Evolutionary conservation across 2,113 vertebrate species (phyloP), one percentile per base, ranked within the genome.

Genomic region (Mesembrinibis cayennensis): DNA sequence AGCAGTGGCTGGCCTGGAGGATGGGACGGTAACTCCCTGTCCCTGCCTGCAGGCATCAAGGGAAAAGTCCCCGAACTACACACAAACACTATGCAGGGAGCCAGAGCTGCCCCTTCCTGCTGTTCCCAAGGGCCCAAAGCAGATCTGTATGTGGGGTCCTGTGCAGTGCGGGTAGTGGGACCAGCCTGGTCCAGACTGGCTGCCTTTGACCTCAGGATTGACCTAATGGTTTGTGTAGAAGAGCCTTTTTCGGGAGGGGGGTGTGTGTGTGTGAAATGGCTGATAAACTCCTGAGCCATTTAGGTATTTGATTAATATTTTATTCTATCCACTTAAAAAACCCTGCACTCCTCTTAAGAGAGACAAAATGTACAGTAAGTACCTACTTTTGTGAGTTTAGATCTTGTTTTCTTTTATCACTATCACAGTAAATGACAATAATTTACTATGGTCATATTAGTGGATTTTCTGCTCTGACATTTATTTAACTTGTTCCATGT

Each of bases 141-240:
- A 61, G 21, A 15, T 36, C 20, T 29, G 13, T n/a, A 34, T 8
- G 15, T 16, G 49, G 15, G 18, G 45, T 53, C 26, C 45, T 47
- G 34, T 10, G 18, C 38, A 20, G 21, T 40, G 21, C 2, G 0
- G 8, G 9, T 66, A 29, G 27, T 1, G 0, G 52, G 56, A 40
- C 44, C 21, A 17, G 12, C 15, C 16, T 77, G 44, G 26, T 61
- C 40, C 26, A 52, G 13, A 21, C 36, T 29, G 38, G 12, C 44
- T 87, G 58, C 25, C 36, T 61, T 66, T 67, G 47, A 78, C 65
- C 47, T 67, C 26, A 71, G n/a, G 44, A 53, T 30, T 69, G 42
- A 74, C 47, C 22, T 20, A 50, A 44, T 5, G 6, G 6, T 82
- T 65, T 87, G n/a, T 47, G 22, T 44, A 67, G 40, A 50, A 91